Conservation (phyloP, 2,797 vertebrate genomes). For the Paedocypris micromegethes region DNA sequence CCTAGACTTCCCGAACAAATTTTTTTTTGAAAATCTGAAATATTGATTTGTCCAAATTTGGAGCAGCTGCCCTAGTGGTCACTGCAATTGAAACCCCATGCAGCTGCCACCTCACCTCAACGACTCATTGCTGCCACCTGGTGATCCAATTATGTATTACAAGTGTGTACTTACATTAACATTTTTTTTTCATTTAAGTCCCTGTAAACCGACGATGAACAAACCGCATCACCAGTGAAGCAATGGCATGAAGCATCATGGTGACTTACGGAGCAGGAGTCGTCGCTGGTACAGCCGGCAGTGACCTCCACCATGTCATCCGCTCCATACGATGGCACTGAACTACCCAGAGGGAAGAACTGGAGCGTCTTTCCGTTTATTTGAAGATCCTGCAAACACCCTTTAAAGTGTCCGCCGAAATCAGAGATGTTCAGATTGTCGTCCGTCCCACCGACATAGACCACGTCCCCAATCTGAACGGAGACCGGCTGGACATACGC, state of each 20-base stretch:
- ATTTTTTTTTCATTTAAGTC: too few species aligned
- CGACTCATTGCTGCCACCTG: too few species aligned
- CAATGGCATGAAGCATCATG: background rate
- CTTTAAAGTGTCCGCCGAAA: constrained; percentile 81
- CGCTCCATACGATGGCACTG: constrained; percentile 53
- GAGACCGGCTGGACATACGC: constrained; percentile 52
- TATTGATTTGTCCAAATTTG: too few species aligned
- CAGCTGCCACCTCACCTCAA: too few species aligned
- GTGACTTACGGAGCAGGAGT: constrained; percentile 73
- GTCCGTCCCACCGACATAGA: constrained; percentile 77
- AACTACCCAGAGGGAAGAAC: constrained; percentile 72
- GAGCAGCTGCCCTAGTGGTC: too few species aligned
- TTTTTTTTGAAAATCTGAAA: too few species aligned
- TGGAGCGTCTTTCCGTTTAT: constrained; percentile 74
- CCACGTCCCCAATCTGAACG: constrained; percentile 58
- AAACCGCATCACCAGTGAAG: too few species aligned
- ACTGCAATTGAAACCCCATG: too few species aligned
- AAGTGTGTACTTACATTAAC: too few species aligned
- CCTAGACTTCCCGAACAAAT: too few species aligned
- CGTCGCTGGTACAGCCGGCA: constrained; percentile 75
- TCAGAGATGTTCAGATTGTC: constrained; percentile 53
- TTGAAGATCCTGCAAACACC: constrained; percentile 87
- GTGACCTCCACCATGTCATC: constrained; percentile 70
- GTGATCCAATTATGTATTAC: too few species aligned
- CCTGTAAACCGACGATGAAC: too few species aligned